Evolutionary conservation across 2,113 vertebrate genomes (phyloP).

Genomic region (Rhea pennata): DNA sequence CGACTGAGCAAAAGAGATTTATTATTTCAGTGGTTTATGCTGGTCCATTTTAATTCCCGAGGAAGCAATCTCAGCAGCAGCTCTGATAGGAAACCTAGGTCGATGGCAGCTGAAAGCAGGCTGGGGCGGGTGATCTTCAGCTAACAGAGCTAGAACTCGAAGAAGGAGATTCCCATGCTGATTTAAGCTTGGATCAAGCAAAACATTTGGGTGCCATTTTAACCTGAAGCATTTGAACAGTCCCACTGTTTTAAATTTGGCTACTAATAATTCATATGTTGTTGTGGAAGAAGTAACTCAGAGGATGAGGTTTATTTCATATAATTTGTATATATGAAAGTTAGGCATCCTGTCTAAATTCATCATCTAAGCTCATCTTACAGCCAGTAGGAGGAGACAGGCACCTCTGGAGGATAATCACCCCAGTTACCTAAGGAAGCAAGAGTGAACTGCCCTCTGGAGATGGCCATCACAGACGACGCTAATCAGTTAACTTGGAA

Average conservation of each 20-base stretch:
- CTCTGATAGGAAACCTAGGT: constrained; percentile 29
- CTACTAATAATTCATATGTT: neutral
- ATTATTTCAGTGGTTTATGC: constrained; percentile 47
- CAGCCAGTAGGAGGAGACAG: neutral
- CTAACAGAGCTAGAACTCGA: neutral
- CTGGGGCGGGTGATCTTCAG: neutral
- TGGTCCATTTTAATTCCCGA: constrained; percentile 57
- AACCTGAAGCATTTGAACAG: neutral
- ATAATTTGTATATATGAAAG: neutral
- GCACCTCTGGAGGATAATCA: neutral
- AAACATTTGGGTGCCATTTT: neutral
- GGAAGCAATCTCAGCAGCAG: constrained; percentile 39
- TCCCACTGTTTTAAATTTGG: neutral
- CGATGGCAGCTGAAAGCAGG: constrained; percentile 13
- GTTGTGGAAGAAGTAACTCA: neutral
- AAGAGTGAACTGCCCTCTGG: neutral
- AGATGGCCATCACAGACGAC: neutral
- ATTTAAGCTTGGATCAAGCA: neutral
- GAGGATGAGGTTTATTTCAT: neutral
- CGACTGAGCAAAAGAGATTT: constrained; percentile 34
- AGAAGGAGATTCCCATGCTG: neutral
- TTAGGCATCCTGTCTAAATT: neutral
- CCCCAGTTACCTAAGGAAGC: neutral
- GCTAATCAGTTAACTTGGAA: neutral
- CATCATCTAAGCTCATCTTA: neutral